Evolutionary conservation across 2,797 vertebrate species (phyloP), one percentile per base, ranked within the genome.

Genomic region (Tamandua tetradactyla): DNA sequence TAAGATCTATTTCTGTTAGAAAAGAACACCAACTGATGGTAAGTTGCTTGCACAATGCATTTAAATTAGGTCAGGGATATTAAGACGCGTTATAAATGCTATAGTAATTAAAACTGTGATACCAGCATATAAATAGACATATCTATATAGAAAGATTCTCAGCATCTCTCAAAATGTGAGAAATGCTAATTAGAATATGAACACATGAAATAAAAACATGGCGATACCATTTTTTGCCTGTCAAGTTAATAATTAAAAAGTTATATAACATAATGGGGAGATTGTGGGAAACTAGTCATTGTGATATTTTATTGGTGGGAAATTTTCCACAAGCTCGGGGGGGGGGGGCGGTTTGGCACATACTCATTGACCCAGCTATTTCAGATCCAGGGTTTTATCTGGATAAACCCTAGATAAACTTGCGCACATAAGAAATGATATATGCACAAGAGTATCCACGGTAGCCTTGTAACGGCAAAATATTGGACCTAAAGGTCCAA

Each of bases 181-280:
- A 92, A 83, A 83, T 64, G 23, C 32, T 85, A 78, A 84, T 71
- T 84, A 79, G 66, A 88, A 84, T 47, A 64, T n/a, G 32, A 79
- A 57, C 72, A 95, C 18, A 81, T 71, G 59, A 89, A 79, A 86
- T 86, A 37, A 88, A 71, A 88, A 37, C 52, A 88, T 5, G 32
- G 32, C 76, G 62, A 71, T 59, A 20, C 25, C 17, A 42, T 81
- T 85, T 85, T 91, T 79, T 27, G 47, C 72, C 72, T 59, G 30
- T 49, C 12, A n/a, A 59, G 57, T 35, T 89, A 83, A 18, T 14
- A 10, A 72, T 32, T 32, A 52, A 64, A 87, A 59, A 52, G 27
- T 47, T 18, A 4, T 27, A 25, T 35, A 75, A 52, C 5, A 37
- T 23, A 42, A 61, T 23, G 7, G n/a, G 42, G 72, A 57, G 30